These are phyloP conservation scores for Sitta europaea DNA, from an alignment of 2,113 vertebrate genomes.

Conservation along the genomic window DNA sequence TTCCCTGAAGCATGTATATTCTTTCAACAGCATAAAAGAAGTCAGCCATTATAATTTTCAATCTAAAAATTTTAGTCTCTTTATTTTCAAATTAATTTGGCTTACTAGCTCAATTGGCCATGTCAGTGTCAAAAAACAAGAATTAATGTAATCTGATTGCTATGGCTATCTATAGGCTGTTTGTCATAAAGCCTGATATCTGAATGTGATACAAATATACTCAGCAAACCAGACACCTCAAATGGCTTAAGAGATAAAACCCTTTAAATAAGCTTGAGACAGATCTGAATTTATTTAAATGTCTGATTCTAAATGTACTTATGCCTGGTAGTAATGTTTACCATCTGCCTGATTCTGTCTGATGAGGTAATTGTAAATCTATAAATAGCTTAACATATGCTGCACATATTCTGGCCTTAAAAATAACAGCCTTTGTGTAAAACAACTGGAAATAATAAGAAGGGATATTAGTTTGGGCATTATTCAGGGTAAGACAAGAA, in stretches of 20 bases:
- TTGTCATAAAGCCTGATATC: conserved; percentile 41
- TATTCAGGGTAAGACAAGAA: conserved; percentile 59
- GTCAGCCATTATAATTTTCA: conserved; percentile 19
- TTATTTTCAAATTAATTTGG: conserved; percentile 61
- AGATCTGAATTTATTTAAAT: conserved; percentile 85
- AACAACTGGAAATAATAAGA: conserved; percentile 75
- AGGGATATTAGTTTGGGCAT: conserved; percentile 63
- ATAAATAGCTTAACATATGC: conserved; percentile 80
- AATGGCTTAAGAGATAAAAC: conserved; percentile 76
- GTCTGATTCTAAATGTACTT: conserved; percentile 80
- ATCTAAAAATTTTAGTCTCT: conserved; percentile 21
- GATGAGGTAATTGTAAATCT: conserved; percentile 80
- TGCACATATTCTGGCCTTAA: conserved; percentile 76
- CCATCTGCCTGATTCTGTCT: conserved; percentile 81
- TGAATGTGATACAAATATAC: conserved; percentile 51
- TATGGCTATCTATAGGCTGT: conserved; percentile 28
- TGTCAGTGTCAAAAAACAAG: conserved; percentile 33
- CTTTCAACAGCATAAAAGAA: conserved; percentile 43
- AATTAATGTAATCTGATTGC: conserved; percentile 36
- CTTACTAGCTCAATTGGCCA: conserved; percentile 42
- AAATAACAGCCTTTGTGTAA: conserved; percentile 75
- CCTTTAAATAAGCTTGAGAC: conserved; percentile 85
- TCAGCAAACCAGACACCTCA: conserved; percentile 65
- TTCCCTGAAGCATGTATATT: conserved; percentile 47
- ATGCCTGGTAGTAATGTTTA: conserved; percentile 78